Base-by-base conservation (phyloP, 2,113 vertebrate species). In the Psittacula cyanocephala region DNA sequence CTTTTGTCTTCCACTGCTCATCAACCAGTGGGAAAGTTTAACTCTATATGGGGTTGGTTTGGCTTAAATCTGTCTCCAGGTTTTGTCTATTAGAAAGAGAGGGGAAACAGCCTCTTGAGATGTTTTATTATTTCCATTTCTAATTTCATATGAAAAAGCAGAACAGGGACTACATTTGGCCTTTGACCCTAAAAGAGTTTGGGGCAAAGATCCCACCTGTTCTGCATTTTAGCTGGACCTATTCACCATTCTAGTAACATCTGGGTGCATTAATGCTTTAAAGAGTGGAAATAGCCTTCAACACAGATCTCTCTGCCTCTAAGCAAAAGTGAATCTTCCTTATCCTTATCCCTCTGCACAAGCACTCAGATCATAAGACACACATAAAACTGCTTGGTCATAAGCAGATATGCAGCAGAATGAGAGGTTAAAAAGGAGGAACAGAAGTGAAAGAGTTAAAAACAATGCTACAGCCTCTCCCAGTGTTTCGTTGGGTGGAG, bases 131-230 rank as follows among this genome's bases (percentile, higher is more conserved):
- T 95, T 95, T 90, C 86, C 64, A 92, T 79, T 95, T 91, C 60
- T 71, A 60, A 86, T 76, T 86, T 71, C 52, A 69, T 76, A 78
- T 57, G 39, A 92, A 94, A 88, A 86, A 92, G 47, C 28, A 81
- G 72, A 93, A 75, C 11, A 27, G 43, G 39, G 64, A 96, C 88
- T 91, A 84, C 53, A 57, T 93, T 64, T 91, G 70, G 47, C 77
- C 72, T 96, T 82, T 96, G 89, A 96, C 89, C 70, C 70, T 76
- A 24, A 63, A 52, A 81, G 53, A 92, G 52, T 89, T 18, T 76
- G 62, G 88, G 92, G 92, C 88, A 97, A 95, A 94, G 83, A 86
- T 92, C 81, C 62, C 93, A 95, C 92, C 93, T 97, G 93, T 89
- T 95, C n/a, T 85, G 22, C 53, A 65, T 97, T 96, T 86, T 87